Evolutionary conservation across 1,140 invertebrate genomes (phyloP).

Genomic region (Danaus plexippus): DNA sequence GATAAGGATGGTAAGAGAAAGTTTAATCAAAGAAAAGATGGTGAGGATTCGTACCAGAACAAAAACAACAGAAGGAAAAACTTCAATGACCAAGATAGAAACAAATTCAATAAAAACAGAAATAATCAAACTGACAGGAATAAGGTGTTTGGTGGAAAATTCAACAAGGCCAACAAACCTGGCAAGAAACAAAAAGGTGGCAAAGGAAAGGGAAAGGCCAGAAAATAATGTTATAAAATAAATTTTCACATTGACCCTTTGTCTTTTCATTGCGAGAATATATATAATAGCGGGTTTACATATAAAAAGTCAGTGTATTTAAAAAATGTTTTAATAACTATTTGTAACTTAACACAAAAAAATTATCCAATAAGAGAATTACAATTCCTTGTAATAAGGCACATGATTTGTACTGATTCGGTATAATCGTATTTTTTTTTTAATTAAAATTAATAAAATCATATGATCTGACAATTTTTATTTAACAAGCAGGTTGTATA

Average conservation of each 20-base stretch:
- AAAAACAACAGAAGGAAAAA: constrained; percentile 23
- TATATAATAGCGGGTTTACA: background rate
- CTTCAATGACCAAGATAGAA: constrained; percentile 24
- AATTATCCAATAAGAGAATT: too few species aligned
- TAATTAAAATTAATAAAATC: too few species aligned
- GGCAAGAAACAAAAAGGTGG: constrained; percentile 20
- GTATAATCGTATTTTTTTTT: constrained; percentile 6
- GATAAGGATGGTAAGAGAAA: constrained; percentile 32
- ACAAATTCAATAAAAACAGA: constrained; percentile 28
- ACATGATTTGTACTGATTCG: constrained; percentile 7
- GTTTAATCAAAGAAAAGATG: constrained; percentile 29
- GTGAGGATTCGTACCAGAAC: constrained; percentile 32
- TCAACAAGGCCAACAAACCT: constrained; percentile 44
- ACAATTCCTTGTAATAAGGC: background rate
- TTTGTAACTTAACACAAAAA: constrained; percentile 7
- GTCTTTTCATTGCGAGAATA: too few species aligned
- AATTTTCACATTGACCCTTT: background rate
- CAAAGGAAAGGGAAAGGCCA: constrained; percentile 37
- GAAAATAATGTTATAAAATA: constrained; percentile 11
- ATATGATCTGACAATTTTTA: too few species aligned
- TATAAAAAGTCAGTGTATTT: constrained; percentile 5
- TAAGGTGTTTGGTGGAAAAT: constrained; percentile 57
- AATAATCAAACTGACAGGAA: constrained; percentile 29
- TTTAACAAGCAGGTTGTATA: too few species aligned
- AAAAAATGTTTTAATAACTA: background rate